Conservation (phyloP, 2,888 invertebrate genomes). For the Lomographa bimaculata region DNA sequence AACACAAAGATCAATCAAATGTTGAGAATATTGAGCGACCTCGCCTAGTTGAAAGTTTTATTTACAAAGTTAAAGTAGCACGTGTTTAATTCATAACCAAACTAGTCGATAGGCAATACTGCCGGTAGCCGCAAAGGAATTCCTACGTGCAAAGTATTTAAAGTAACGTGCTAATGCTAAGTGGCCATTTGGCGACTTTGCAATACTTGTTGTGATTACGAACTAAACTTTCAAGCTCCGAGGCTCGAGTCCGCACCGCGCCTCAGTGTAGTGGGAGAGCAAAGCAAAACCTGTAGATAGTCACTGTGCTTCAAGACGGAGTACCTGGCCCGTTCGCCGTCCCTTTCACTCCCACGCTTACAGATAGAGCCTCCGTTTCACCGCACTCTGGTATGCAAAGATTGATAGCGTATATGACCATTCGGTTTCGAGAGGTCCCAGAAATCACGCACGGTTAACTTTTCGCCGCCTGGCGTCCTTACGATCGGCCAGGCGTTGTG, state of each 20-base stretch:
- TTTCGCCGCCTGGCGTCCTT: constrained; percentile 82
- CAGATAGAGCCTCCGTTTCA: constrained; percentile 66
- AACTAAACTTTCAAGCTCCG: constrained; percentile 75
- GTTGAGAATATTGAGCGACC: neutral
- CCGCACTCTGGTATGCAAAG: constrained; percentile 82
- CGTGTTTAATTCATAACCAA: constrained; percentile 33
- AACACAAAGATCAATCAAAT: constrained; percentile 9
- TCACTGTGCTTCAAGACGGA: constrained; percentile 73
- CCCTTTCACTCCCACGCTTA: constrained; percentile 67
- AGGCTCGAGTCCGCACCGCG: constrained; percentile 74
- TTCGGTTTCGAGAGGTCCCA: constrained; percentile 79
- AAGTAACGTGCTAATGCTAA: constrained; percentile 27
- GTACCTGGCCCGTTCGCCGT: constrained; percentile 69
- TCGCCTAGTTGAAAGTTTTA: constrained; percentile 7
- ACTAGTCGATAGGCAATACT: constrained; percentile 25
- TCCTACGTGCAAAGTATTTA: constrained; percentile 29
- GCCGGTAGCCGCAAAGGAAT: constrained; percentile 30
- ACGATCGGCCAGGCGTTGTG: constrained; percentile 65
- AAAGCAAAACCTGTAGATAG: constrained; percentile 79
- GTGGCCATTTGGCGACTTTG: constrained; percentile 49
- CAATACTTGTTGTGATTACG: constrained; percentile 63
- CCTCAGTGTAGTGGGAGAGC: constrained; percentile 81
- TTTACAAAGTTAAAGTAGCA: constrained; percentile 19
- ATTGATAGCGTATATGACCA: constrained; percentile 83
- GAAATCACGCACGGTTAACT: constrained; percentile 82